Evolutionary conservation across 2,113 vertebrate genomes (phyloP).

Genomic region (Urocynchramus pylzowi): DNA sequence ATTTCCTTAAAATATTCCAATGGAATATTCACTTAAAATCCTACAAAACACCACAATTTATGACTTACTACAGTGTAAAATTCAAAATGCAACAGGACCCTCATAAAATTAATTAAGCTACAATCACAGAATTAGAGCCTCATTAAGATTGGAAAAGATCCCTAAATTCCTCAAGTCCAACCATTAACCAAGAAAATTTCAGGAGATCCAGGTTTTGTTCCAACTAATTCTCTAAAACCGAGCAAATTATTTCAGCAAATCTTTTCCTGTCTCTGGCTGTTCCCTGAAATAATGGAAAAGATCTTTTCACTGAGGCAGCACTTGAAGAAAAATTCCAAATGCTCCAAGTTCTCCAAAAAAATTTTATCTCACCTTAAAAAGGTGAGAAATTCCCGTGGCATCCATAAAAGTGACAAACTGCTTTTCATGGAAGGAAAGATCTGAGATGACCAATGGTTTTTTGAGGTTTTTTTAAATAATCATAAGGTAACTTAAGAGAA

Average conservation of each 20-base stretch:
- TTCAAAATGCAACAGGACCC: neutral
- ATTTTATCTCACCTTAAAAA: too few species aligned
- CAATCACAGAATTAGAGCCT: rapidly evolving
- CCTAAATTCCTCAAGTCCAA: neutral
- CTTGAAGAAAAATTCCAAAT: too few species aligned
- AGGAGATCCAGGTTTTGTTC: neutral
- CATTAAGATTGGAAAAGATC: neutral
- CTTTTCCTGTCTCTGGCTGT: neutral
- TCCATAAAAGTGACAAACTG: too few species aligned
- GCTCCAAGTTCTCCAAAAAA: too few species aligned
- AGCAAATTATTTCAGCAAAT: neutral
- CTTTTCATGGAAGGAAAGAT: too few species aligned
- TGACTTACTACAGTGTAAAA: neutral
- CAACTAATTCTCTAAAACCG: neutral
- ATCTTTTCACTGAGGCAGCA: too few species aligned
- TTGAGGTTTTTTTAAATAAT: too few species aligned
- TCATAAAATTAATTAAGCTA: neutral
- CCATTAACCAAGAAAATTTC: neutral
- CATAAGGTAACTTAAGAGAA: too few species aligned
- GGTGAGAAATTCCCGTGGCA: too few species aligned
- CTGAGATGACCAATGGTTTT: too few species aligned
- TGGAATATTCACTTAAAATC: neutral
- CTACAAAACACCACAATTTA: neutral
- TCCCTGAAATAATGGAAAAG: too few species aligned
- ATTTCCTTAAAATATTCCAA: neutral